Evolutionary conservation across 2,888 invertebrate species (phyloP).

Genomic region (Pristionchus exspectatus): DNA sequence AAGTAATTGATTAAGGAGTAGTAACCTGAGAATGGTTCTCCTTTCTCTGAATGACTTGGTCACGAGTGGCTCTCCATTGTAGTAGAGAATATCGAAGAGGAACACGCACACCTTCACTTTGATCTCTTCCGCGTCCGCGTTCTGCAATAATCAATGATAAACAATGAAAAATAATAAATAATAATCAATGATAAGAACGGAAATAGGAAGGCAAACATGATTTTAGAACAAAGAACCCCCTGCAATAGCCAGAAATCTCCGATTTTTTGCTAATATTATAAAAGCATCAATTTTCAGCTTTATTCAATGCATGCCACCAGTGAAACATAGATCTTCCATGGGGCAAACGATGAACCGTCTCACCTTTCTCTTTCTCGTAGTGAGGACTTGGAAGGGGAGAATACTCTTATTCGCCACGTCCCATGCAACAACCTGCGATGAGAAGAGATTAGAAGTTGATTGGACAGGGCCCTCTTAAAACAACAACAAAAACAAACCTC

Average conservation of each 20-base stretch:
- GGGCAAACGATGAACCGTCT: neutral
- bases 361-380: slow-evolving; percentile 95
- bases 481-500: slow-evolving; percentile 81
- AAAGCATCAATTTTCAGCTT: neutral
- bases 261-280: too few relatives aligned
- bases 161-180: too few relatives aligned
- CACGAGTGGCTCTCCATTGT: slow-evolving; percentile 91
- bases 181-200: too few relatives aligned
- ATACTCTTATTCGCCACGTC: slow-evolving; percentile 91
- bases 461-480: neutral
- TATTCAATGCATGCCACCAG: neutral
- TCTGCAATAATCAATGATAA: slow-evolving; percentile 80
- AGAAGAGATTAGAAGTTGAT: neutral
- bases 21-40: slow-evolving; percentile 81
- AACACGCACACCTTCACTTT: slow-evolving; percentile 95
- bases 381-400: slow-evolving; percentile 94
- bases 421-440: slow-evolving; percentile 90
- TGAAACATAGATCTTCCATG: neutral
- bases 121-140: slow-evolving; percentile 87
- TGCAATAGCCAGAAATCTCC: too few relatives aligned
- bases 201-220: too few relatives aligned
- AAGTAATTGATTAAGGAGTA: neutral
- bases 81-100: slow-evolving; percentile 94
- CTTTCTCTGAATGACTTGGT: slow-evolving; percentile 87
- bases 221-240: too few relatives aligned